Evolutionary conservation across 2,797 vertebrate species (phyloP).

Genomic region (Alosa sapidissima): DNA sequence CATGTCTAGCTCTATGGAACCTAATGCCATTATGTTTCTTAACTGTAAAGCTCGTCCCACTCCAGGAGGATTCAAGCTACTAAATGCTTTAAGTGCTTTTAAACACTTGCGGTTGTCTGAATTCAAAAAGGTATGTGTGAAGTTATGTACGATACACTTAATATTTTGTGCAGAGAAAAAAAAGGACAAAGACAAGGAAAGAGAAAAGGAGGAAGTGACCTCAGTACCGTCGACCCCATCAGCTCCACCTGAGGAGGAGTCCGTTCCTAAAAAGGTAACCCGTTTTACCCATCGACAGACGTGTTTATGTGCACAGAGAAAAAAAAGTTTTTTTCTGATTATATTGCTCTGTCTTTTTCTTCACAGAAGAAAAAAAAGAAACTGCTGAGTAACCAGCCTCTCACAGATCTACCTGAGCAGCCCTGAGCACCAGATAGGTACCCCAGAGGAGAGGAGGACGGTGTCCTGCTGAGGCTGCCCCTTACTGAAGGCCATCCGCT

Average conservation of each 20-base stretch:
- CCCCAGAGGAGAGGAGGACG: not conserved
- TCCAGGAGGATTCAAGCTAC: not conserved
- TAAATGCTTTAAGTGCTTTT: not conserved
- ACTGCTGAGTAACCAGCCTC: not conserved
- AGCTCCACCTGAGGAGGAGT: conserved; percentile 30
- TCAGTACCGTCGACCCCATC: not conserved
- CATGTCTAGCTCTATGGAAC: not conserved
- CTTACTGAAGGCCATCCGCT: not conserved
- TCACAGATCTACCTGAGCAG: not conserved
- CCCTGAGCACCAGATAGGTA: not conserved
- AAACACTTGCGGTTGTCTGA: not conserved
- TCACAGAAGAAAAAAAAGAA: conserved; percentile 8
- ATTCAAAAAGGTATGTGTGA: not conserved
- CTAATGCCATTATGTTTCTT: not conserved
- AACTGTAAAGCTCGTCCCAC: not conserved
- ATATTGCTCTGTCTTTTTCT: not conserved
- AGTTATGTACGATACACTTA: not conserved
- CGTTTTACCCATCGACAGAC: not conserved
- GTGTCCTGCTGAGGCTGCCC: not conserved
- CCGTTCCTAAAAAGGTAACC: conserved; percentile 62
- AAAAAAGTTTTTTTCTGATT: not conserved
- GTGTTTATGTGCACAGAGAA: not conserved
- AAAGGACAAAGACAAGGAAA: conserved; percentile 44
- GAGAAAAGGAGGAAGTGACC: conserved; percentile 37
- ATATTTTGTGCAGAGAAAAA: conserved; percentile 47